These are phyloP conservation scores for Chromoteleia sp. DNA, from an alignment of 2,888 invertebrate species.

Conservation along the genomic window DNA sequence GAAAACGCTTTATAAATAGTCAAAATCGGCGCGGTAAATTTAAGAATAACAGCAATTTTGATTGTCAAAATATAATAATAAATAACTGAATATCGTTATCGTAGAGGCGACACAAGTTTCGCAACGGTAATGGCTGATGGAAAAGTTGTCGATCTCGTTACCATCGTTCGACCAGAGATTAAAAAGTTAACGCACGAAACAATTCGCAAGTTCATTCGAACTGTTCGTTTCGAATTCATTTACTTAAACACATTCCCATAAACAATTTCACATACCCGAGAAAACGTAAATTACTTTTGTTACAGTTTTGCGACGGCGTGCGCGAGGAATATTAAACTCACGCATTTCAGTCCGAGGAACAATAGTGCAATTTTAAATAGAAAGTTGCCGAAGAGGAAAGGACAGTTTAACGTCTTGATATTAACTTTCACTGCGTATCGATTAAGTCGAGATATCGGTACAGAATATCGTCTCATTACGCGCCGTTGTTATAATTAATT, in stretches of 20 bases:
- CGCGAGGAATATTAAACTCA: constrained; percentile 51
- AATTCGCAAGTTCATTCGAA: constrained; percentile 11
- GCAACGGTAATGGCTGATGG: no score
- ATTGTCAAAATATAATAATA: no score
- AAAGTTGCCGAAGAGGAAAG: constrained; percentile 52
- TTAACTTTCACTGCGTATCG: constrained; percentile 59
- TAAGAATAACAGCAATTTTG: no score
- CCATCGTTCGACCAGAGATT: no score
- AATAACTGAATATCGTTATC: no score
- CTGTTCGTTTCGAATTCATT: no score
- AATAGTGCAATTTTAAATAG: constrained; percentile 56
- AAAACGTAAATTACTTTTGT: constrained; percentile 28
- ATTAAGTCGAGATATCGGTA: constrained; percentile 38
- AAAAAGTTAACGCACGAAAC: constrained; percentile 4
- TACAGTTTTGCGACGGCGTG: constrained; percentile 25
- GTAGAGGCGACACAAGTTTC: no score
- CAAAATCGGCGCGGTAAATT: no score
- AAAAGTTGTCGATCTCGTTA: no score
- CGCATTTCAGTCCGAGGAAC: constrained; percentile 28
- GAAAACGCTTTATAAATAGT: no score
- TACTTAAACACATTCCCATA: constrained; percentile 16
- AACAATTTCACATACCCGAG: neutral
- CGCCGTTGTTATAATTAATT: neutral
- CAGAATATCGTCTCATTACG: constrained; percentile 13
- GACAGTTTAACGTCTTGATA: constrained; percentile 59